Conservation (phyloP, 1,140 invertebrate genomes). For the Papilio xuthus region DNA sequence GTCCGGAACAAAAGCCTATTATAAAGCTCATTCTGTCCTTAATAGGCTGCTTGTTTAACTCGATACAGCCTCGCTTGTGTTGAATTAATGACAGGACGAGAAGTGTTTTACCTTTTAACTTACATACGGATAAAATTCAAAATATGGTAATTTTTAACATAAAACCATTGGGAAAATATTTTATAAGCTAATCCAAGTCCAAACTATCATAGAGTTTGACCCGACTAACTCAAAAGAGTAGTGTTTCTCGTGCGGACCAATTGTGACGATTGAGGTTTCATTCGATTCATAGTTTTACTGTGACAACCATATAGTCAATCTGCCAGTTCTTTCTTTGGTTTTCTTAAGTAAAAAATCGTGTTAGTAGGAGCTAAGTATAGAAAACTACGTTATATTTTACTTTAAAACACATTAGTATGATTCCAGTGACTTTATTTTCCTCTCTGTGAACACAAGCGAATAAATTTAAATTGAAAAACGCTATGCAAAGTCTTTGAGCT, state of each 20-base stretch:
- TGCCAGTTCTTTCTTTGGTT: too few species aligned
- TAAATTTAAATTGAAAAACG: slow-evolving; percentile 16
- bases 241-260: too few species aligned
- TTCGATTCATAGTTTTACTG: too few species aligned
- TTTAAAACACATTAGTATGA: neutral
- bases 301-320: too few species aligned
- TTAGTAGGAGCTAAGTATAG: too few species aligned
- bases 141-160: neutral
- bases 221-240: too few species aligned
- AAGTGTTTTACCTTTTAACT: slow-evolving; percentile 17
- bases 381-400: neutral
- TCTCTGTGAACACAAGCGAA: neutral
- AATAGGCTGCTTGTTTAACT: slow-evolving; percentile 31
- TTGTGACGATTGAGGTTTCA: too few species aligned
- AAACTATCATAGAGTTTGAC: too few species aligned
- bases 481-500: slow-evolving; percentile 12
- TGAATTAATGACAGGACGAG: slow-evolving; percentile 13
- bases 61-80: slow-evolving; percentile 21
- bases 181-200: too few species aligned
- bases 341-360: too few species aligned
- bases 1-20: slow-evolving; percentile 30
- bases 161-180: too few species aligned
- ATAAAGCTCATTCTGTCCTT: slow-evolving; percentile 32
- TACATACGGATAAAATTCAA: neutral
- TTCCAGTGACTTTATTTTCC: neutral